A percentile compares a stretch with the other conserved stretches of the same genome.
Conservation (phyloP, 2,797 vertebrate species). For the Rhodeus uyekii region DNA sequence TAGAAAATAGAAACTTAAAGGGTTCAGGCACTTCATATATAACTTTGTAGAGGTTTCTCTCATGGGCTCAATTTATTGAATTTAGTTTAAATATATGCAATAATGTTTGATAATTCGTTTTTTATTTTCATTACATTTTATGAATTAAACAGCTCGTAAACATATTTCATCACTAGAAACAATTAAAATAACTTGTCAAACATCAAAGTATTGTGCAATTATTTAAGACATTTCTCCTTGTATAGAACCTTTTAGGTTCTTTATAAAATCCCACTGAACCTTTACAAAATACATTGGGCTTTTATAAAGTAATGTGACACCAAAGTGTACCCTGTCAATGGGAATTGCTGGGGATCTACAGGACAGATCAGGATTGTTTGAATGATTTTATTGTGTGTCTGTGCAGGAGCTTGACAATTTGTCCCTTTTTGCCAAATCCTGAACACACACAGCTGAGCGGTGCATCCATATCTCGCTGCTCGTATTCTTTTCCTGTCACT, state of each 20-base stretch:
- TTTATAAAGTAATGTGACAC: not conserved
- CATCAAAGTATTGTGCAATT: not conserved
- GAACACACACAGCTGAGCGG: slow-evolving; percentile 30
- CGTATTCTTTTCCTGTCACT: slow-evolving; percentile 13
- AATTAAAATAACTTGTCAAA: not conserved
- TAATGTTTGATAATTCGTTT: too few species aligned
- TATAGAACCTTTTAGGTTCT: not conserved
- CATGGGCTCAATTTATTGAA: too few species aligned
- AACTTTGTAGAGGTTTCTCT: too few species aligned
- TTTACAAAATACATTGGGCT: not conserved
- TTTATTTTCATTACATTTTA: not conserved
- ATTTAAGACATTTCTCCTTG: not conserved
- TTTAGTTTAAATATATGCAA: not conserved
- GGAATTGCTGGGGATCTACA: not conserved
- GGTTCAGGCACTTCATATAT: too few species aligned
- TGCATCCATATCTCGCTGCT: not conserved
- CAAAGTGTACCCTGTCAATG: not conserved
- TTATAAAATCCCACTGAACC: not conserved
- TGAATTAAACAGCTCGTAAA: not conserved
- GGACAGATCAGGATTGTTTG: not conserved
- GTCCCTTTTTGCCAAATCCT: slow-evolving; percentile 8
- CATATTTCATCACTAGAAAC: too few species aligned
- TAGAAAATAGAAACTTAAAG: too few species aligned
- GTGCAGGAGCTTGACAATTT: slow-evolving; percentile 21
- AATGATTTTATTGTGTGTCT: not conserved